Conservation (phyloP, 2,888 invertebrate species). For the Hemicrepidius hirtus region DNA sequence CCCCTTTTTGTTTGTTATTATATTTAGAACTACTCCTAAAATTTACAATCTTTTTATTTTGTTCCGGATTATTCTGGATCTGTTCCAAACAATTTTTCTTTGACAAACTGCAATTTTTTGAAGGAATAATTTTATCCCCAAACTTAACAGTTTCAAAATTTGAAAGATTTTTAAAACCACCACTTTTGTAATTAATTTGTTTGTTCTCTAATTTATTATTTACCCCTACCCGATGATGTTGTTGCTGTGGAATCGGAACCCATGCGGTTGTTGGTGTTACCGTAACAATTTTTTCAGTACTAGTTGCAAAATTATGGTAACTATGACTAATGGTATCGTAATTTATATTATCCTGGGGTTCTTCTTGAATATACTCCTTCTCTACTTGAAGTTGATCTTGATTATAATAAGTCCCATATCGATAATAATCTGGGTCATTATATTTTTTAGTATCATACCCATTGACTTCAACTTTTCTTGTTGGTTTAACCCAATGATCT, state of each 20-base stretch:
- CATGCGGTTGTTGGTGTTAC: slow-evolving; percentile 38
- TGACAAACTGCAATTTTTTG: background rate
- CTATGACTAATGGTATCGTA: too few species aligned
- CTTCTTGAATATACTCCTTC: background rate
- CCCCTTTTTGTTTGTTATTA: background rate
- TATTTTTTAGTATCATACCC: background rate
- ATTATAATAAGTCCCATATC: slow-evolving; percentile 28
- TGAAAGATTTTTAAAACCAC: slow-evolving; percentile 5
- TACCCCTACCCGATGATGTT: too few species aligned
- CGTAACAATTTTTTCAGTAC: slow-evolving; percentile 32
- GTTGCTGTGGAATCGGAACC: slow-evolving; percentile 27
- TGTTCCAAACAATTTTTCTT: background rate
- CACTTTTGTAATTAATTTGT: background rate
- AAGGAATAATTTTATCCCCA: slow-evolving; percentile 1
- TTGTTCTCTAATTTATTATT: background rate
- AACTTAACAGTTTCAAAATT: background rate
- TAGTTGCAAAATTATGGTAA: background rate
- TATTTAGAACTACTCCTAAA: background rate
- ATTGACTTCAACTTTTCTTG: background rate
- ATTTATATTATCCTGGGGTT: too few species aligned
- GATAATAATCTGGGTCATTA: background rate
- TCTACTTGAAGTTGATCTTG: background rate
- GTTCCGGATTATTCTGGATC: background rate
- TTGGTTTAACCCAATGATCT: too few species aligned
- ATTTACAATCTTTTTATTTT: background rate